Percentiles rank a stretch among this genome's conserved stretches.
phyloP scores from a whole-genome alignment of 2,888 invertebrate genomes.

The Coleophora flavipennella region DNA sequence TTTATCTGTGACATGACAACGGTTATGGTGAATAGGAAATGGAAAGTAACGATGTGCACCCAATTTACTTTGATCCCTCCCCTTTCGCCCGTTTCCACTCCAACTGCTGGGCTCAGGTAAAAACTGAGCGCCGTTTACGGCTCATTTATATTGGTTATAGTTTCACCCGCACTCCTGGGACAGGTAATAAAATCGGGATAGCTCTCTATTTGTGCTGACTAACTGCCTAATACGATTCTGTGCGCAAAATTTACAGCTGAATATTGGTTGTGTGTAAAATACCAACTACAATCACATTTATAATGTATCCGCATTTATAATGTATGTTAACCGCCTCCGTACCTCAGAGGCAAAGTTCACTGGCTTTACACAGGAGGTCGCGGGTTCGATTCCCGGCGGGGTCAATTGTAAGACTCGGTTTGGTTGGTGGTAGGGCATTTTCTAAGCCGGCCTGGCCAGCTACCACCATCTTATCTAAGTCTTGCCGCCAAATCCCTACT shows the following conservation, averaged over 20 bases:
- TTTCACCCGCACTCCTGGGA: conserved; percentile 12
- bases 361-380: no score
- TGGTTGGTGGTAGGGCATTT: no score
- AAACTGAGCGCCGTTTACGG: conserved; percentile 14
- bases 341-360: no score
- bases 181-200: conserved; percentile 25
- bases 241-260: not conserved
- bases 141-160: conserved; percentile 15
- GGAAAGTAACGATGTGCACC: conserved; percentile 24
- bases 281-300: no score
- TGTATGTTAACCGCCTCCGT: no score
- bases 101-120: conserved; percentile 11
- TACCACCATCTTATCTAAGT: no score
- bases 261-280: not conserved
- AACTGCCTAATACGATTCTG: conserved; percentile 10
- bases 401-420: no score
- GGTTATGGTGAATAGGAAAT: conserved; percentile 43
- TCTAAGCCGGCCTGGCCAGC: no score
- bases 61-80: conserved; percentile 12
- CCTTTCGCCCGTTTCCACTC: conserved; percentile 19
- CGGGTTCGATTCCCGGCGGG: no score
- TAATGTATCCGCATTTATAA: no score
- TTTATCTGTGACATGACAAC: conserved; percentile 51
- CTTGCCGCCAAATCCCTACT: no score
- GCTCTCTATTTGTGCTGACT: conserved; percentile 14